phyloP scores from a whole-genome alignment of 1,140 invertebrate species.

The Anoplolepis gracilipes region DNA sequence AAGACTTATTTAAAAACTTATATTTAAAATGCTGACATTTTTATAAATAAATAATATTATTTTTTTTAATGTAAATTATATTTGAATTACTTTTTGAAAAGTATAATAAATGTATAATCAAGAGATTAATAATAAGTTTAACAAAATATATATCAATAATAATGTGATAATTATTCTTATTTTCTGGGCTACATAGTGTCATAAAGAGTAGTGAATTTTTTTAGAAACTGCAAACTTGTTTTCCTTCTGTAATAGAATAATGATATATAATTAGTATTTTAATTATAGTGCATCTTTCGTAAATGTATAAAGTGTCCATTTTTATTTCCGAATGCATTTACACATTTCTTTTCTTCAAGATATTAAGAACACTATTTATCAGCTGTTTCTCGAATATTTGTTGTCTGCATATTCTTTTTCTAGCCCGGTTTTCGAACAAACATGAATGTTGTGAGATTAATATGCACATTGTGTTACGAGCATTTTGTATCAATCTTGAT shows the following conservation, averaged over 20 bases:
- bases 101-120: neutral
- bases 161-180: neutral
- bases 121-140: neutral
- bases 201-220: neutral
- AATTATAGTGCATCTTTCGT: neutral
- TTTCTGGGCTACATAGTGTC: neutral
- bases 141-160: neutral
- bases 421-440: slow-evolving; percentile 8
- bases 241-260: neutral
- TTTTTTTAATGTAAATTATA: neutral
- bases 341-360: neutral
- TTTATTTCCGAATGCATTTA: neutral
- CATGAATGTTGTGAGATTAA: neutral
- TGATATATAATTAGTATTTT: neutral
- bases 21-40: neutral
- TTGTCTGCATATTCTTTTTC: neutral
- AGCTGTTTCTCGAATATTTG: neutral
- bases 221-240: neutral
- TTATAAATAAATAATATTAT: neutral
- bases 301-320: neutral
- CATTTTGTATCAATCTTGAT: neutral
- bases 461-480: too few species aligned
- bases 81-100: neutral
- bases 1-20: neutral
- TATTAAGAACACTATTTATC: neutral